Conservation (phyloP, 1,140 invertebrate genomes). For the Trichogramma pretiosum region DNA sequence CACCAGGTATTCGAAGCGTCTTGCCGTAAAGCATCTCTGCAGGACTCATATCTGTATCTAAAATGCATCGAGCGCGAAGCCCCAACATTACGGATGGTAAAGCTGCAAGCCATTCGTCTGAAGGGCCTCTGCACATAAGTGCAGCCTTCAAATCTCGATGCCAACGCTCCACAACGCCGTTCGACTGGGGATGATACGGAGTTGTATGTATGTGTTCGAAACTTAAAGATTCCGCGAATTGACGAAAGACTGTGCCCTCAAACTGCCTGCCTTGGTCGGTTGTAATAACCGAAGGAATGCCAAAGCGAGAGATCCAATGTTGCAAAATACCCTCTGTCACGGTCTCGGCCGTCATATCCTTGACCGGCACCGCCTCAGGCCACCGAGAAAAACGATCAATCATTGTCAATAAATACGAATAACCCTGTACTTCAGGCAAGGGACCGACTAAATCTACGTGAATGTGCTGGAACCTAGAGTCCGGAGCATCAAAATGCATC, state of each 20-base stretch:
- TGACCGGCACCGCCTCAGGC: slow-evolving; percentile 25
- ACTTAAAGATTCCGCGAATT: slow-evolving; percentile 22
- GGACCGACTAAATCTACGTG: neutral
- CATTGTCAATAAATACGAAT: slow-evolving; percentile 20
- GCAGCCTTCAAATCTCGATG: slow-evolving; percentile 25
- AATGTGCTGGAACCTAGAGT: neutral
- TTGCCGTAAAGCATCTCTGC: too few relatives aligned
- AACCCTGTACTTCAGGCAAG: too few relatives aligned
- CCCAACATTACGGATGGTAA: slow-evolving; percentile 5
- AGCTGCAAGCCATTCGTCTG: neutral
- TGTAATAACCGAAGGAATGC: slow-evolving; percentile 26
- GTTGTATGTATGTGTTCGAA: slow-evolving; percentile 23
- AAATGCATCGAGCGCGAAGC: neutral
- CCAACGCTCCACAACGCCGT: slow-evolving; percentile 24
- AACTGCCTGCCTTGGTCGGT: slow-evolving; percentile 35
- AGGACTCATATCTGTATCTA: neutral
- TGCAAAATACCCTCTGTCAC: slow-evolving; percentile 27
- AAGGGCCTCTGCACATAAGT: slow-evolving; percentile 13
- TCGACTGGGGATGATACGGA: slow-evolving; percentile 30
- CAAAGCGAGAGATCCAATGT: slow-evolving; percentile 34
- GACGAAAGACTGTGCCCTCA: slow-evolving; percentile 24
- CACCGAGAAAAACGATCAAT: slow-evolving; percentile 29
- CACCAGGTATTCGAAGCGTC: too few relatives aligned
- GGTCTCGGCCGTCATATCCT: slow-evolving; percentile 31
- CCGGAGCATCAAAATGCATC: neutral